phyloP scores from a whole-genome alignment of 2,888 invertebrate genomes.

The Catocala sponsa region DNA sequence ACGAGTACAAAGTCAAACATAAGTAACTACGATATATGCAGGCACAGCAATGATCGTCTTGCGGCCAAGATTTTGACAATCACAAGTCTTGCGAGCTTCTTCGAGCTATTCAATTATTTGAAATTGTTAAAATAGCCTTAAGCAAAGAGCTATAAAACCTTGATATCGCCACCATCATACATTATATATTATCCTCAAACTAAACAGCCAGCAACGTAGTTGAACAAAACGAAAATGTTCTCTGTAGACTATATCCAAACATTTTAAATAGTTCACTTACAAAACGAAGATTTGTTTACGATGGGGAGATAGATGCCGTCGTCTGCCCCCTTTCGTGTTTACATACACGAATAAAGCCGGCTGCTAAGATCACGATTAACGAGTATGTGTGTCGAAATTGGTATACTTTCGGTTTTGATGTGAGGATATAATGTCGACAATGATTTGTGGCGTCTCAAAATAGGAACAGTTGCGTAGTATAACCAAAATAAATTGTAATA shows the following conservation, averaged over 20 bases:
- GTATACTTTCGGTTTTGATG: slow-evolving; percentile 18
- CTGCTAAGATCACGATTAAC: slow-evolving; percentile 16
- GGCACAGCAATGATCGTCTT: too few relatives aligned
- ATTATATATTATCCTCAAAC: too few relatives aligned
- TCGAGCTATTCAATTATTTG: too few relatives aligned
- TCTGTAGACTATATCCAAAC: slow-evolving; percentile 33
- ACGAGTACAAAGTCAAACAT: too few relatives aligned
- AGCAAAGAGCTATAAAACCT: too few relatives aligned
- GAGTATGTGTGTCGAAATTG: slow-evolving; percentile 22
- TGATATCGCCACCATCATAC: too few relatives aligned
- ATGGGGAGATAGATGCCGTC: slow-evolving; percentile 48
- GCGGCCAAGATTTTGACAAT: too few relatives aligned
- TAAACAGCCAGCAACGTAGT: too few relatives aligned
- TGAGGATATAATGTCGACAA: slow-evolving; percentile 14
- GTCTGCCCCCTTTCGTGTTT: slow-evolving; percentile 59
- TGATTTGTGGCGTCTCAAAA: slow-evolving; percentile 19
- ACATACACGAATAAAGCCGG: slow-evolving; percentile 39
- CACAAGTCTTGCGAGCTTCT: too few relatives aligned
- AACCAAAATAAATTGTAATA: not conserved
- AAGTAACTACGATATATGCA: too few relatives aligned
- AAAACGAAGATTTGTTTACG: slow-evolving; percentile 58
- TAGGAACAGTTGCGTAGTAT: not conserved
- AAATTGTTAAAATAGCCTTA: too few relatives aligned
- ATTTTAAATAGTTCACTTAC: slow-evolving; percentile 60
- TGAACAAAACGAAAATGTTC: slow-evolving; percentile 4